Conservation (phyloP, 2,113 vertebrate species). For the Vombatus ursinus region DNA sequence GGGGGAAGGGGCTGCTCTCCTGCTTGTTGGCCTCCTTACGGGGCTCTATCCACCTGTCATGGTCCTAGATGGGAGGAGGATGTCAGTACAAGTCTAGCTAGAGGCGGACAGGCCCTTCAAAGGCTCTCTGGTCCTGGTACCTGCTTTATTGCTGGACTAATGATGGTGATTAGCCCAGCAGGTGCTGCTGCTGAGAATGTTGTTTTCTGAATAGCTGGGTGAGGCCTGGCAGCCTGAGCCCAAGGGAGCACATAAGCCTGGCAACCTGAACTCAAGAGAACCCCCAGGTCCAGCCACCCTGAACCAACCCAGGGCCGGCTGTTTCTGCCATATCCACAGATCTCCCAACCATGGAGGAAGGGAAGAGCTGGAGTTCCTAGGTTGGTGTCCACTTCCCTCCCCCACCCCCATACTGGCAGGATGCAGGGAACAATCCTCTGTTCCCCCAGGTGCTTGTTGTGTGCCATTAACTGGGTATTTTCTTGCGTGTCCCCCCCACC, state of each 20-base stretch:
- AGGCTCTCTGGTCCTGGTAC: constrained; percentile 79
- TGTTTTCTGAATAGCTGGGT: constrained; percentile 15
- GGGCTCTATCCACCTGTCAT: constrained; percentile 21
- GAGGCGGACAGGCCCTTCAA: constrained; percentile 79
- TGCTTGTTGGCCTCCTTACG: not conserved
- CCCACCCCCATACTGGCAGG: not conserved
- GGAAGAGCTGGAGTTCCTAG: not conserved
- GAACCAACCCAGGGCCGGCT: not conserved
- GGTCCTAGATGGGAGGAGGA: not conserved
- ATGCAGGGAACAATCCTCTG: not conserved
- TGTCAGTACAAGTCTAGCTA: constrained; percentile 73
- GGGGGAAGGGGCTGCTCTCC: not conserved
- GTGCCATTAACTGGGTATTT: not conserved
- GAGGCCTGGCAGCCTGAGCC: not conserved
- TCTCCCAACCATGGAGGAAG: not conserved
- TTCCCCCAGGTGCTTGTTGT: not conserved
- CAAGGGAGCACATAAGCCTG: not conserved
- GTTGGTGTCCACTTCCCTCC: not conserved
- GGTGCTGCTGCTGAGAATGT: constrained; percentile 70
- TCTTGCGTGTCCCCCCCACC: not conserved
- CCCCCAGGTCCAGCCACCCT: not conserved
- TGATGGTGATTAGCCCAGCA: constrained; percentile 83
- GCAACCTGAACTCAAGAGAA: not conserved
- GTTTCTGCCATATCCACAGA: not conserved
- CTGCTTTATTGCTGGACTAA: constrained; percentile 84